Conservation (phyloP, 2,113 vertebrate species). For the Chionomys nivalis region DNA sequence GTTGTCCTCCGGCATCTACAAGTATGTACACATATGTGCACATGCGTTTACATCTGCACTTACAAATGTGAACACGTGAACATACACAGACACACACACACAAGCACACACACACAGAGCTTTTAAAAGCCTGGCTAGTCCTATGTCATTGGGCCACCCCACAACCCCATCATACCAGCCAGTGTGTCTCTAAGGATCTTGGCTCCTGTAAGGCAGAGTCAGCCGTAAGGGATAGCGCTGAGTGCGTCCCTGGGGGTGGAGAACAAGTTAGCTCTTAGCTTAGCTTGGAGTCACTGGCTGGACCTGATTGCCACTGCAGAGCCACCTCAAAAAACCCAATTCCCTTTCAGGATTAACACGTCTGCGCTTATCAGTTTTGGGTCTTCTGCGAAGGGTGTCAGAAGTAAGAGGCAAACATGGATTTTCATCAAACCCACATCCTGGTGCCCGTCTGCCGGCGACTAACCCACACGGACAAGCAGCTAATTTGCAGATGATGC, state of each 20-base stretch:
- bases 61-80: not conserved
- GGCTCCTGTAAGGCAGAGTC: not conserved
- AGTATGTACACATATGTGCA: not conserved
- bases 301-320: rapidly evolving
- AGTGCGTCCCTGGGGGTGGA: not conserved
- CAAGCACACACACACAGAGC: too few relatives aligned
- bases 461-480: not conserved
- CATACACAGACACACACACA: not conserved
- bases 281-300: not conserved
- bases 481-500: not conserved
- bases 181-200: rapidly evolving
- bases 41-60: not conserved
- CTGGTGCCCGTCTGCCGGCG: rapidly evolving
- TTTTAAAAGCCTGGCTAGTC: not conserved
- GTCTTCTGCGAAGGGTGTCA: not conserved
- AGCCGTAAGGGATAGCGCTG: not conserved
- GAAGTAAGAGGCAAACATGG: not conserved
- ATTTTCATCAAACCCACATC: not conserved
- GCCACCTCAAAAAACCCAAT: not conserved
- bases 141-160: not conserved
- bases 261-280: not conserved
- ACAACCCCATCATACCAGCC: too few relatives aligned
- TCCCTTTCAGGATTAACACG: not conserved
- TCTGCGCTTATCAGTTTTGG: not conserved
- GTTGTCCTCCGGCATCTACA: not conserved